Evolutionary conservation across 2,888 invertebrate species (phyloP), one percentile per base, ranked within the genome.

Genomic region (Amblyjoppa proteus): DNA sequence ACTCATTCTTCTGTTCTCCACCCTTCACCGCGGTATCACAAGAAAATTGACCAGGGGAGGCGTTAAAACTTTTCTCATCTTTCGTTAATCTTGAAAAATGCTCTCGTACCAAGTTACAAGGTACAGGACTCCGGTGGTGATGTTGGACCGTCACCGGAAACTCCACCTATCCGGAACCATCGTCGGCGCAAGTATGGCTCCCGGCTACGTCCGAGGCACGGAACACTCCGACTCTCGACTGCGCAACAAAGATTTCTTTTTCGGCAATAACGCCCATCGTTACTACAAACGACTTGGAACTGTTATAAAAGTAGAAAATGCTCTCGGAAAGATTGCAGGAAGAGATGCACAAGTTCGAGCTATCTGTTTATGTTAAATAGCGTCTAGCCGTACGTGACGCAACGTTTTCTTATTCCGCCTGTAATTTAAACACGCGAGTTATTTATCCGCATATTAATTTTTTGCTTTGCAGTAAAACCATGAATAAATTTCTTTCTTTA

Each of bases 1-100:
- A 69, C 28, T 74, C 76, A 71, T 79, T 75, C 69, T 56, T 81
- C 69, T 83, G 64, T 78, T 83, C 38, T 51, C 76, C 38, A 34
- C 64, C 51, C 83, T 68, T 74, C 16, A 13, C 28, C 45, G 13
- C 25, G 83, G 84, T 89, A 90, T 90, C 90, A 87, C 88, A 86
- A 81, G 77, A 75, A 83, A 83, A 81, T 78, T 77, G 77, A 70
- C 77, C 77, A 81, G 64, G 81, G 77, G 53, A 71, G 80, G 88
- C 89, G 91, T 93, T 93, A 94, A 94, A 94, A 94, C 93, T 94
- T 94, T 94, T 92, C 93, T 93, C 94, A 93, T 94, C 92, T 92
- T 91, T 91, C 89, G 90, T 90, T 93, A 93, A 93, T 93, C 93
- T 93, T 90, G 91, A 93, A 93, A 93, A 94, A 91, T 51, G 89